Evolutionary conservation across 2,888 invertebrate genomes (phyloP).

Genomic region (Andrena camellia): DNA sequence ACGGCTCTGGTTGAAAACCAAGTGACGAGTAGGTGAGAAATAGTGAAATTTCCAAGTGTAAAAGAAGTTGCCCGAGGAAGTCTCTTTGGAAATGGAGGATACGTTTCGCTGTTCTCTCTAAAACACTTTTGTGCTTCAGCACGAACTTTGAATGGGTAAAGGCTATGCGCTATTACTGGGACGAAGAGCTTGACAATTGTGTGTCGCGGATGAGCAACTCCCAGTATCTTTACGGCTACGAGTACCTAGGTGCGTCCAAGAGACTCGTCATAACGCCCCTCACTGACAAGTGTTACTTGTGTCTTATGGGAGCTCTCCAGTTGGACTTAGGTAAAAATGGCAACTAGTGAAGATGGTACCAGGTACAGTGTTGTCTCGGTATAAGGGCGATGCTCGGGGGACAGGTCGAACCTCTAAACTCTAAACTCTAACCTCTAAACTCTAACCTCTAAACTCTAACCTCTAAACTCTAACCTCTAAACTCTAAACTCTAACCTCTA

Average conservation of each 20-base stretch:
- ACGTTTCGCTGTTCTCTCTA: too few relatives aligned
- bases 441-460: too few relatives aligned
- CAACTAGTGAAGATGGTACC: too few relatives aligned
- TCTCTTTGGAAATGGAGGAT: too few relatives aligned
- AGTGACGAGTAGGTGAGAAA: slow-evolving; percentile 87
- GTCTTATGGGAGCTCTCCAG: slow-evolving; percentile 95
- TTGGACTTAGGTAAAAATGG: slow-evolving; percentile 89
- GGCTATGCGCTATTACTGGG: slow-evolving; percentile 96
- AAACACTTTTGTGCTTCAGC: slow-evolving; percentile 77
- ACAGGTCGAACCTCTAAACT: too few relatives aligned
- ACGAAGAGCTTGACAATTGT: slow-evolving; percentile 91
- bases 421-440: too few relatives aligned
- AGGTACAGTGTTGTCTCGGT: too few relatives aligned
- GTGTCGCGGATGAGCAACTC: slow-evolving; percentile 95
- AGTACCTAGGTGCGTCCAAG: slow-evolving; percentile 95
- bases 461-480: too few relatives aligned
- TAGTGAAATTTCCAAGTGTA: not conserved
- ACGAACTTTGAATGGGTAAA: slow-evolving; percentile 94
- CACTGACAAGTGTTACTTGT: slow-evolving; percentile 95
- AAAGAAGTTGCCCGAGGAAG: not conserved
- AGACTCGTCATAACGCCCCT: slow-evolving; percentile 95
- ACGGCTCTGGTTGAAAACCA: slow-evolving; percentile 90
- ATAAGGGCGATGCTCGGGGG: too few relatives aligned
- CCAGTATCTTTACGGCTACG: slow-evolving; percentile 93
- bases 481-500: too few relatives aligned